Evolutionary conservation across 2,888 invertebrate genomes (phyloP).

Genomic region (Drosophila prostipennis): DNA sequence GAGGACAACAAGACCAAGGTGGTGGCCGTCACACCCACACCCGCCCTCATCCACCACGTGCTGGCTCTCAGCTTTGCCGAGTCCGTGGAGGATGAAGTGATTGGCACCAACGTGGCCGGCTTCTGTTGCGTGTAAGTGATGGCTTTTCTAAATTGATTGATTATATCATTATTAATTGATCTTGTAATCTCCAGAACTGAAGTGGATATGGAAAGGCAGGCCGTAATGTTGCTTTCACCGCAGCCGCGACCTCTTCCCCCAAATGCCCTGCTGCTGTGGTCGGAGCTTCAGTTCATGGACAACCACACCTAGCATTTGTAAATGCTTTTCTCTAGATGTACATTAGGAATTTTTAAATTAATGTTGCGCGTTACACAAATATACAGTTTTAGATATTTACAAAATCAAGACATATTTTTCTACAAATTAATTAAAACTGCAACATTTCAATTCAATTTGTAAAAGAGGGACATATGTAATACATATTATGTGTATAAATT

Average conservation of each 20-base stretch:
- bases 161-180: no score
- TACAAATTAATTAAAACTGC: no score
- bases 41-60: slow-evolving; percentile 93
- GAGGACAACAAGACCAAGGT: slow-evolving; percentile 96
- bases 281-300: slow-evolving; percentile 98
- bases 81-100: slow-evolving; percentile 92
- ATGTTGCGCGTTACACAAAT: background rate
- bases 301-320: slow-evolving; percentile 86
- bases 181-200: slow-evolving; percentile 89
- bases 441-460: no score
- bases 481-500: no score
- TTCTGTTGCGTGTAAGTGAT: slow-evolving; percentile 95
- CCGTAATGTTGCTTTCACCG: slow-evolving; percentile 95
- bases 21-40: slow-evolving; percentile 91
- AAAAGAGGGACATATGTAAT: background rate
- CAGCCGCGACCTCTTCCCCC: slow-evolving; percentile 97
- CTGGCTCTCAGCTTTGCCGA: slow-evolving; percentile 95
- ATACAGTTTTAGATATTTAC: background rate
- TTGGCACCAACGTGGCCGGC: slow-evolving; percentile 94
- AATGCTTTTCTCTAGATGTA: background rate
- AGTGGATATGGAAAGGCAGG: slow-evolving; percentile 94
- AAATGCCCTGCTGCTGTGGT: slow-evolving; percentile 92
- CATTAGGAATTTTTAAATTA: background rate
- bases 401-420: no score
- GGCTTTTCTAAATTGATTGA: fast-evolving